Base-by-base conservation (phyloP, 35 echinoderm and acorn worm genomes). In the Apostichopus californicus region DNA sequence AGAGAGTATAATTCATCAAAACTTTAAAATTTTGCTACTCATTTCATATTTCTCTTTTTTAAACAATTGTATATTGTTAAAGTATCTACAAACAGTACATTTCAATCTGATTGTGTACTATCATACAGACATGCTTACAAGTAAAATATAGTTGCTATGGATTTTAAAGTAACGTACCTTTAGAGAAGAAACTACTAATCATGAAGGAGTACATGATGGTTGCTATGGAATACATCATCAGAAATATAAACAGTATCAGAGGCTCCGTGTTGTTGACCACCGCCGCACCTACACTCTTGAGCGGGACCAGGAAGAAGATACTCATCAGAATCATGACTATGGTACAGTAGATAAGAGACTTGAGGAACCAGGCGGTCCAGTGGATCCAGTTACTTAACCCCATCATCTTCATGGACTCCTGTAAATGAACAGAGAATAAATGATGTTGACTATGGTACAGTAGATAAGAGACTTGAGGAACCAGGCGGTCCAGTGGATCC, bases 401-500 rank as follows among this genome's bases (percentile, higher is more conserved):
- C 97, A 98, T 98, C 95, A 98, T 98, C 56, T 96, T 95, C 97
- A 98, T 98, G 5, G 97, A 98, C 81, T 98, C 97, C 95, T 96
- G 87, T 5, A 14, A 54, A 68, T 68, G 8, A 68, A 68, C 64
- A 68, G 5, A 68, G 9, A 65, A 65, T 11, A 9, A 68, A 68
- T 34, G 28, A 93, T 87, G 13, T 90, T 91, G 14, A 93, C 86
- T 60, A 98, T 96, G 93, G 94, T 64, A n/a, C 96, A 77, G 75
- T 96, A 94, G 23, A 96, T 24, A 10, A 96, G 79, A 72, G 88
- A 98, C 56, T 96, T 94, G 68, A 96, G 46, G 28, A 94, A 98
- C 97, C 97, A 98, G 1, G 97, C 95, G 20, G 87, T 90, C 97
- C 95, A 98, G 25, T 98, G 97, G 5, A 96, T 91, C 95, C 97